phyloP scores from a whole-genome alignment of 2,797 vertebrate species.

The Platalea minor region DNA sequence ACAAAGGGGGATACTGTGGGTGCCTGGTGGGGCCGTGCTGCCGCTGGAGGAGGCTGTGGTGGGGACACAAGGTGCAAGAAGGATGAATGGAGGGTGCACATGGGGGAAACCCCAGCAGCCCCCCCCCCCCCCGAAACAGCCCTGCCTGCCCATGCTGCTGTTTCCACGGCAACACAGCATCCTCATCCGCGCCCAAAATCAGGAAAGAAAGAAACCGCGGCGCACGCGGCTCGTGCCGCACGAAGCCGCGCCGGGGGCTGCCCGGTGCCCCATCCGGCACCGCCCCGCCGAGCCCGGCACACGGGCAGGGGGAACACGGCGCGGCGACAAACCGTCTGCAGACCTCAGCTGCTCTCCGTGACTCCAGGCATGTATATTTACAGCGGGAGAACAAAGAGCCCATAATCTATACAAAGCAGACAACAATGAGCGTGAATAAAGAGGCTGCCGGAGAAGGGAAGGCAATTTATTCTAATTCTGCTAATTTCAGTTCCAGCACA shows the following conservation, averaged over 20 bases:
- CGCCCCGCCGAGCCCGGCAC: neutral
- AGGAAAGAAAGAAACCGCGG: neutral
- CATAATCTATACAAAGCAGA: constrained; percentile 92
- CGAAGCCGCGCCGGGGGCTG: neutral
- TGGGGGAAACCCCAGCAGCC: neutral
- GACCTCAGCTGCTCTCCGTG: constrained; percentile 78
- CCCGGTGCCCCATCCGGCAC: neutral
- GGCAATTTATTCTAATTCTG: constrained; percentile 94
- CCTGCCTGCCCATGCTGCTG: neutral
- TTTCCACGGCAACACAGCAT: neutral
- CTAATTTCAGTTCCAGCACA: constrained; percentile 98
- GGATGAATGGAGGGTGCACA: accelerated
- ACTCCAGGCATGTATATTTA: constrained; percentile 91
- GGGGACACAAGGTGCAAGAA: accelerated
- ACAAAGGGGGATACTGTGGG: accelerated
- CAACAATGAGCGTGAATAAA: constrained; percentile 93
- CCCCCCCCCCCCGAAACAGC: neutral
- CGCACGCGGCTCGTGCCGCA: neutral
- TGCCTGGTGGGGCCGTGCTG: too few relatives aligned
- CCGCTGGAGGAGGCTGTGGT: neutral
- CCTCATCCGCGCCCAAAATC: neutral
- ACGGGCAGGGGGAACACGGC: neutral
- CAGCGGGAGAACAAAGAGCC: constrained; percentile 88
- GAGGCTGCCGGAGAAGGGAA: constrained; percentile 85
- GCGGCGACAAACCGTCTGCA: neutral